These are phyloP conservation scores for Blastomussa wellsi DNA, from an alignment of 92 coral and sea anemone species.

Conservation along the genomic window DNA sequence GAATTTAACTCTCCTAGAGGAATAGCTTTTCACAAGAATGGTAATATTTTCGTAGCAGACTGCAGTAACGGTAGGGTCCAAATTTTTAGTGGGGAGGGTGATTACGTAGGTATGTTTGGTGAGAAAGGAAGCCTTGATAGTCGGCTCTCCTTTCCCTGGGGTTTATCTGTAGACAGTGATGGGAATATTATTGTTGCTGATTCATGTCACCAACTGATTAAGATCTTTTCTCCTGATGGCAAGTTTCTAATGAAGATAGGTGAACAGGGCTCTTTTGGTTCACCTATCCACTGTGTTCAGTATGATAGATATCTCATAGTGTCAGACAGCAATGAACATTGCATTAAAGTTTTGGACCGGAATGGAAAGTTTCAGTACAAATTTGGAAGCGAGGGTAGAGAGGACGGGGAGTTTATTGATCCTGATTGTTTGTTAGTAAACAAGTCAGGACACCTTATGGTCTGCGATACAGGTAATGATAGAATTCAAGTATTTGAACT, in stretches of 20 bases:
- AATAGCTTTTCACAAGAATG: slow-evolving; percentile 6
- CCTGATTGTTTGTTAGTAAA: background rate
- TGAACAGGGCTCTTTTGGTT: background rate
- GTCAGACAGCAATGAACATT: background rate
- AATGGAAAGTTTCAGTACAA: background rate
- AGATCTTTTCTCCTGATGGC: slow-evolving; percentile 10
- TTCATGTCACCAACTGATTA: slow-evolving; percentile 9
- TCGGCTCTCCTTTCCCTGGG: slow-evolving; percentile 18
- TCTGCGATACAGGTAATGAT: background rate
- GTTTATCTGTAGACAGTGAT: slow-evolving; percentile 22
- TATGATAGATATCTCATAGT: background rate
- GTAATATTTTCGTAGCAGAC: slow-evolving; percentile 23
- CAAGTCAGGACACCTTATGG: background rate
- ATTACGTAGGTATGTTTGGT: slow-evolving; percentile 24
- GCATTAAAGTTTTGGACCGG: background rate
- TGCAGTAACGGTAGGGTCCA: background rate
- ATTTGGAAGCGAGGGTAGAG: background rate
- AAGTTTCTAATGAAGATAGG: slow-evolving; percentile 21
- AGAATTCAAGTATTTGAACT: slow-evolving; percentile 16
- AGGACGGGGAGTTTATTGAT: background rate
- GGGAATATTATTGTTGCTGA: slow-evolving; percentile 37
- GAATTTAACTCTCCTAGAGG: slow-evolving; percentile 12
- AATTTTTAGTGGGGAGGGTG: slow-evolving; percentile 13
- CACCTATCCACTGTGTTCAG: slow-evolving; percentile 9
- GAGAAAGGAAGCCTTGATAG: slow-evolving; percentile 9